Percentiles rank a stretch among this genome's conserved stretches.
Evolutionary conservation across 92 coral and sea anemone genomes (phyloP).

Genomic region (Epizoanthus stellaris): DNA sequence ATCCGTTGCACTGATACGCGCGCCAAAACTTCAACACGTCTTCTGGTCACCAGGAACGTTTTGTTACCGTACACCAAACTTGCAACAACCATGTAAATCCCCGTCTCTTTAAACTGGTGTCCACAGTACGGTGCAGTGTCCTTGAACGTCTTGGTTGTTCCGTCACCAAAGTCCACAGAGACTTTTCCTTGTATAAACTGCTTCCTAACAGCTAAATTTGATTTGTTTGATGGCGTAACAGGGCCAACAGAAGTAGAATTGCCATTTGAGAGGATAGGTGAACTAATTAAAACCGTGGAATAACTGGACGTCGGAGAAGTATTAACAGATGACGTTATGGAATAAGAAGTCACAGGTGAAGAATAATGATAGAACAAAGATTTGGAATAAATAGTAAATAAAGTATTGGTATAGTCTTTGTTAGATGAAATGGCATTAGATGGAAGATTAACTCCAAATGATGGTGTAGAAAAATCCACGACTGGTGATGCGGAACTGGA

Average conservation of each 20-base stretch:
- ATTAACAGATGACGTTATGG: background rate
- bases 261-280: background rate
- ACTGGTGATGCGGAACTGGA: too few relatives aligned
- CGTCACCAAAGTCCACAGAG: constrained; percentile 75
- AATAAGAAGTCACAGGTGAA: background rate
- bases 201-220: background rate
- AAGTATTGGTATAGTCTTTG: too few relatives aligned
- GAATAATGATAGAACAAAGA: background rate
- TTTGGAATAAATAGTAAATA: too few relatives aligned
- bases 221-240: background rate
- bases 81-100: constrained; percentile 57
- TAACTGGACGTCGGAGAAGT: background rate
- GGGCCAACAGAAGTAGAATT: background rate
- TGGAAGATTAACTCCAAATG: too few relatives aligned
- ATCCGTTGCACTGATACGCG: constrained; percentile 13
- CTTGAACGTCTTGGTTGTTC: background rate
- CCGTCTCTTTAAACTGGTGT: constrained; percentile 57
- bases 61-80: constrained; percentile 33
- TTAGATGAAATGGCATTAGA: too few relatives aligned
- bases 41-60: constrained; percentile 38
- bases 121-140: constrained; percentile 4
- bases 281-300: background rate
- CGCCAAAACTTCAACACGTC: constrained; percentile 62
- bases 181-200: background rate
- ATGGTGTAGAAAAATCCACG: too few relatives aligned